These are phyloP conservation scores for Passer montanus DNA, from an alignment of 2,113 vertebrate genomes.

Conservation along the genomic window DNA sequence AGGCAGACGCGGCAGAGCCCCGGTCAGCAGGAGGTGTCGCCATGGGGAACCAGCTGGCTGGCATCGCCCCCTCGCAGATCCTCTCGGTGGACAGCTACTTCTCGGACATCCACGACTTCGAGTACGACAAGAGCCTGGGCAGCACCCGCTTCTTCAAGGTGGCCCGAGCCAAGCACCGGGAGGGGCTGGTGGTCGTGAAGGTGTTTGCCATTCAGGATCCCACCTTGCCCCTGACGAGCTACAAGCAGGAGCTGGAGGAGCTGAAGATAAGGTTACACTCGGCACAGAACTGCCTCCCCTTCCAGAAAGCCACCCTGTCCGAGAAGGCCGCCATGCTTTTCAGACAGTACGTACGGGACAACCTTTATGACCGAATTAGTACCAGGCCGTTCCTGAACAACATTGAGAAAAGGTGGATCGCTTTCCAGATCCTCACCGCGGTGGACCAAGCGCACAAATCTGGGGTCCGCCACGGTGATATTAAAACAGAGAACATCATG, in stretches of 20 bases:
- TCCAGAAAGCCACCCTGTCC: constrained; percentile 89
- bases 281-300: constrained; percentile 93
- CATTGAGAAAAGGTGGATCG: constrained; percentile 96
- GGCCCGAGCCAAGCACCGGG: constrained; percentile 92
- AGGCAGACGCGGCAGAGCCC: neutral
- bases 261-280: constrained; percentile 92
- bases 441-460: constrained; percentile 95
- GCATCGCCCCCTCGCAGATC: constrained; percentile 97
- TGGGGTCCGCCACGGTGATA: constrained; percentile 95
- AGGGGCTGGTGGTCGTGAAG: constrained; percentile 95
- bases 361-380: constrained; percentile 95
- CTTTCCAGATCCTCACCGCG: constrained; percentile 94
- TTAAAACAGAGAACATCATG: constrained; percentile 98
- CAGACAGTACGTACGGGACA: constrained; percentile 94
- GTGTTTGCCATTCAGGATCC: constrained; percentile 99
- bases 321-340: constrained; percentile 96
- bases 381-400: constrained; percentile 95
- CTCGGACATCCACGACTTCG: constrained; percentile 95
- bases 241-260: constrained; percentile 97
- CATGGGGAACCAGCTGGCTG: constrained; percentile 98
- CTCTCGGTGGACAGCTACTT: constrained; percentile 98
- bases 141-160: constrained; percentile 99
- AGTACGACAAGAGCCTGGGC: constrained; percentile 95
- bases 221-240: constrained; percentile 90
- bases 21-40: neutral